Percentiles rank a stretch among this genome's conserved stretches.
Evolutionary conservation across 2,797 vertebrate species (phyloP).

Genomic region (Schizothorax lantsangensis): DNA sequence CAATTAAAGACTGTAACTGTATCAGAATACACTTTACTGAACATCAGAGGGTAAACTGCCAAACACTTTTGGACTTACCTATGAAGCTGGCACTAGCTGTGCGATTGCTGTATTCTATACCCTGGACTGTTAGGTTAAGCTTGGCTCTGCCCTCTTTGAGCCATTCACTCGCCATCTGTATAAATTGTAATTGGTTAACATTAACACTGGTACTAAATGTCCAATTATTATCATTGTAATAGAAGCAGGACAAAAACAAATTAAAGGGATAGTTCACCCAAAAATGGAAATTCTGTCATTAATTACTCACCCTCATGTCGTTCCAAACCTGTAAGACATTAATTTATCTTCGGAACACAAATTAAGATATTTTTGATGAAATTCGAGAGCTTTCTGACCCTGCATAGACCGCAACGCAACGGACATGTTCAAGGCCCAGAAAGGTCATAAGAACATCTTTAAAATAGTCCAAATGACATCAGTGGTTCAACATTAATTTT

Average conservation of each 20-base stretch:
- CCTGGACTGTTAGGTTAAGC: constrained; percentile 44
- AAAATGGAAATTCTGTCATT: background rate
- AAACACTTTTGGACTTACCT: constrained; percentile 68
- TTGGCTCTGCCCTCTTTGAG: constrained; percentile 31
- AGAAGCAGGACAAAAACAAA: background rate
- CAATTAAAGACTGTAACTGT: background rate
- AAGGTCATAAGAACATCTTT: background rate
- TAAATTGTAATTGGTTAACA: background rate
- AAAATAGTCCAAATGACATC: background rate
- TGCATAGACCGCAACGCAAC: background rate
- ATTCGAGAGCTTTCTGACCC: background rate
- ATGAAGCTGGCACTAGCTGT: constrained; percentile 74
- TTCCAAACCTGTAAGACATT: no score
- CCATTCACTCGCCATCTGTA: constrained; percentile 64
- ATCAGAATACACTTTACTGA: background rate
- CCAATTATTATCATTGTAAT: background rate
- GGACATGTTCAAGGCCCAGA: background rate
- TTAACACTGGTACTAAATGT: background rate
- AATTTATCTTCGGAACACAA: background rate
- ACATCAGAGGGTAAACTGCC: background rate
- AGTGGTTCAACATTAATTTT: background rate
- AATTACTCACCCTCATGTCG: no score
- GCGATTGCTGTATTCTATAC: constrained; percentile 56
- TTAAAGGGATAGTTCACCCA: background rate
- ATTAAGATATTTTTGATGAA: background rate